Percentiles rank a stretch among this genome's conserved stretches.
Evolutionary conservation across 2,888 invertebrate genomes (phyloP).

Genomic region (Archips crataeganus): DNA sequence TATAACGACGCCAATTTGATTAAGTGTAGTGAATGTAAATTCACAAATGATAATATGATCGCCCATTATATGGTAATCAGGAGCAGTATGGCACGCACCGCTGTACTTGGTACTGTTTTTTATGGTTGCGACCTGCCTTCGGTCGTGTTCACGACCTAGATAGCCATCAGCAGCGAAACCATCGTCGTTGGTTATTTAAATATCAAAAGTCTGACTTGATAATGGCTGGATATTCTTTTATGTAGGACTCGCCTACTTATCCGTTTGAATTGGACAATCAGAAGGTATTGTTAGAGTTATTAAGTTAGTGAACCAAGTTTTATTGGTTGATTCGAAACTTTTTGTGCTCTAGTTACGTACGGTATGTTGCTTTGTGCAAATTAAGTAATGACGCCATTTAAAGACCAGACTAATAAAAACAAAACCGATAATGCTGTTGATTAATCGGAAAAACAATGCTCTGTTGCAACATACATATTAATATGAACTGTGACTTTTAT

Average conservation of each 20-base stretch:
- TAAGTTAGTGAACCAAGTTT: neutral
- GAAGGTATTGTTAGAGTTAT: constrained; percentile 12
- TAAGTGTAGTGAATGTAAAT: constrained; percentile 62
- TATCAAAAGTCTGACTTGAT: constrained; percentile 36
- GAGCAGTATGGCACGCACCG: constrained; percentile 58
- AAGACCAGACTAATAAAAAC: neutral
- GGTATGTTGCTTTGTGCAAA: neutral
- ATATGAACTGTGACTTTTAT: neutral
- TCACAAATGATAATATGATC: constrained; percentile 66
- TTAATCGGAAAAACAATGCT: neutral
- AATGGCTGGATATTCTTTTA: constrained; percentile 26
- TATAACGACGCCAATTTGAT: constrained; percentile 58
- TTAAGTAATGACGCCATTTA: neutral
- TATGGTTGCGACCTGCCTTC: constrained; percentile 22
- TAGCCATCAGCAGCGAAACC: constrained; percentile 30
- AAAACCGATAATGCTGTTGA: neutral
- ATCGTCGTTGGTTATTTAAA: constrained; percentile 33
- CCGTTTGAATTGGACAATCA: constrained; percentile 28
- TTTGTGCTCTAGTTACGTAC: constrained; percentile 9
- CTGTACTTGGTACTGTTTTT: constrained; percentile 29
- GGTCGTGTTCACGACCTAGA: constrained; percentile 38
- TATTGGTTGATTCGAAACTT: constrained; percentile 6
- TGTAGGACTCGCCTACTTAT: constrained; percentile 27
- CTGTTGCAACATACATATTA: neutral
- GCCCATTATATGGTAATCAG: constrained; percentile 71